These are phyloP conservation scores for Erythrocercus mccallii DNA, from an alignment of 2,113 vertebrate genomes.

Conservation along the genomic window DNA sequence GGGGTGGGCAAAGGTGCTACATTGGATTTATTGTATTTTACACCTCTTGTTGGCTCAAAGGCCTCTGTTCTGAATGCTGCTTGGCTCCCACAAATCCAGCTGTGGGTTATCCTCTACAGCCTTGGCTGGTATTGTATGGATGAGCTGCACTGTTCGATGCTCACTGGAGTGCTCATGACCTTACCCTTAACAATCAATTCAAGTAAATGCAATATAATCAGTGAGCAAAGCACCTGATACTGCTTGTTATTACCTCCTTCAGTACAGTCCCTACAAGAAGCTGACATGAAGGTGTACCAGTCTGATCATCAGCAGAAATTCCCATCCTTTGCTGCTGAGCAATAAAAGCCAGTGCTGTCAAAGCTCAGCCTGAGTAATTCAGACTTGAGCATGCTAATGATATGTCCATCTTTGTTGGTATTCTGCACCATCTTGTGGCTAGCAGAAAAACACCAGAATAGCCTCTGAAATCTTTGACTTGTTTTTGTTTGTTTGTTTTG, in stretches of 20 bases:
- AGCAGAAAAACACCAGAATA: slow-evolving; percentile 16
- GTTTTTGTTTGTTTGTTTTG: too few relatives aligned
- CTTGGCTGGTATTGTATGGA: accelerated
- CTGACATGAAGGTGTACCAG: not conserved
- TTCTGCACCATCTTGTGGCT: slow-evolving; percentile 66
- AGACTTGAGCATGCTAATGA: not conserved
- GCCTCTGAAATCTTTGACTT: not conserved
- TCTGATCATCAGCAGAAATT: not conserved
- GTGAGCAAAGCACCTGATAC: not conserved
- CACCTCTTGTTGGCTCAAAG: not conserved
- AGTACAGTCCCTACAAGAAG: not conserved
- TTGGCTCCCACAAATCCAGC: not conserved
- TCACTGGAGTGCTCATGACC: not conserved
- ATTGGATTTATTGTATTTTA: not conserved
- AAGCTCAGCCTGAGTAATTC: not conserved
- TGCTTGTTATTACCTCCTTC: not conserved
- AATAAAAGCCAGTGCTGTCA: not conserved
- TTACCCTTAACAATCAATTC: not conserved
- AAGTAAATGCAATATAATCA: not conserved
- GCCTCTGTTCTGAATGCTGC: not conserved
- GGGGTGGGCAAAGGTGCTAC: accelerated
- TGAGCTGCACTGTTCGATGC: accelerated
- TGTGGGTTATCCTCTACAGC: not conserved
- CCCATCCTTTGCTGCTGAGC: not conserved
- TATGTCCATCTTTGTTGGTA: slow-evolving; percentile 1